Base-by-base conservation (phyloP, 2,888 invertebrate species). In the Amiota communis region DNA sequence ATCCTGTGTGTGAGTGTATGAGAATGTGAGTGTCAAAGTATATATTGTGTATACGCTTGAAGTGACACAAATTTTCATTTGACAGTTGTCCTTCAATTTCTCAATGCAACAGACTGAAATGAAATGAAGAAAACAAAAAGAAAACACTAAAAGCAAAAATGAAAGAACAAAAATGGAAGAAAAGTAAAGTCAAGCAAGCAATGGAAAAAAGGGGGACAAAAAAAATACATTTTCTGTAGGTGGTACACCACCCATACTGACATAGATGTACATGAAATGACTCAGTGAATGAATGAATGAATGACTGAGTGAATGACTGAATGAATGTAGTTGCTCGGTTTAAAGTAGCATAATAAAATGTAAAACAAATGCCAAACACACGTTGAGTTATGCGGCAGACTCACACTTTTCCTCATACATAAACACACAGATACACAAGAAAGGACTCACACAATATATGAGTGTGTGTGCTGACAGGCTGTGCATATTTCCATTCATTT, bases 351-450 rank as follows among this genome's bases (percentile, higher is more conserved):
- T 78, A 81, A 82, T 82, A 82, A 82, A 82, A 82, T 81, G 81
- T 81, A 76, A 80, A 82, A 82, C 83, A 82, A 82, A 82, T 82
- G 82, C 83, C 79, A 77, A 77, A 80, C 78, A 82, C 79, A 79
- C 80, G 78, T 77, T 81, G 74, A 82, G 80, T 76, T 81, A 82
- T 82, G 81, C 78, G 78, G 13, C 56, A 69, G 17, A 20, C 59
- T 11, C 59, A 15, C 59, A 59, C 59, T 49, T 69, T 68, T 47
- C 53, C 56, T 68, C 71, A 73, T 53, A 47, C 2, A 15, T 47
- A 11, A n/a, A 65, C 17, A 65, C 13, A 17, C 4, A 15, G 6
- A 59, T 49, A 46, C 48, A 48, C 65, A 49, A 48, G 48, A 15
- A 48, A 36, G 36, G 36, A 36, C 36, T 36, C 36, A 36, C 17